Evolutionary conservation across 2,113 vertebrate genomes (phyloP).

Genomic region (Condylura cristata): DNA sequence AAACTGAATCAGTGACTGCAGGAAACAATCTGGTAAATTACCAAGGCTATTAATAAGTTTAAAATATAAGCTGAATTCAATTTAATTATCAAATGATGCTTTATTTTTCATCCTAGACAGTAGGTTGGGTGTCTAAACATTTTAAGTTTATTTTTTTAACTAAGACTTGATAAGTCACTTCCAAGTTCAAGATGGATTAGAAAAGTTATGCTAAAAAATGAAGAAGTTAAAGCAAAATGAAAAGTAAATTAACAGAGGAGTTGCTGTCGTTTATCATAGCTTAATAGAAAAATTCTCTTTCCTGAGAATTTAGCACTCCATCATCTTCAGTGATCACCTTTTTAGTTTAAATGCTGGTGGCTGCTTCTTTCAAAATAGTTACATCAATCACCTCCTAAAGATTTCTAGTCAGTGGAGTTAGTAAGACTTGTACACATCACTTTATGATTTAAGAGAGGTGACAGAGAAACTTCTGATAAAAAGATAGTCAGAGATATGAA

Average conservation of each 20-base stretch:
- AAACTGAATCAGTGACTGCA: not conserved
- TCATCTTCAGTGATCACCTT: conserved; percentile 61
- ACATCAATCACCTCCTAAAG: conserved; percentile 69
- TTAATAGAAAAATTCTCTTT: conserved; percentile 60
- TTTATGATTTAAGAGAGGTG: conserved; percentile 58
- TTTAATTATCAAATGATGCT: not conserved
- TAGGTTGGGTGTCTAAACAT: not conserved
- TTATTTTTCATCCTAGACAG: not conserved
- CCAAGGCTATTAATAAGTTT: not conserved
- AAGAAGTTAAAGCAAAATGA: conserved; percentile 63
- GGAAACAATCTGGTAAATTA: not conserved
- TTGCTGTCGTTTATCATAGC: conserved; percentile 53
- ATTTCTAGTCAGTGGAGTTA: conserved; percentile 65
- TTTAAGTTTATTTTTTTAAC: not conserved
- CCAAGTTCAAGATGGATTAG: not conserved
- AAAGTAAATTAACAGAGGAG: conserved; percentile 71
- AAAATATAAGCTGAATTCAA: not conserved
- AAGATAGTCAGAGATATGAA: not conserved
- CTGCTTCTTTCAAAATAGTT: conserved; percentile 26
- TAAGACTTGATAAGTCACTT: not conserved
- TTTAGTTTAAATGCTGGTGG: conserved; percentile 27
- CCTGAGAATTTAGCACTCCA: conserved; percentile 39
- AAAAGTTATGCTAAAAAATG: conserved; percentile 50
- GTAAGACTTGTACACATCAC: conserved; percentile 55
- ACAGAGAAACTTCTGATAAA: conserved; percentile 49